Conservation (phyloP, 2,797 vertebrate species). For the Enteromius thamalakanensis region DNA sequence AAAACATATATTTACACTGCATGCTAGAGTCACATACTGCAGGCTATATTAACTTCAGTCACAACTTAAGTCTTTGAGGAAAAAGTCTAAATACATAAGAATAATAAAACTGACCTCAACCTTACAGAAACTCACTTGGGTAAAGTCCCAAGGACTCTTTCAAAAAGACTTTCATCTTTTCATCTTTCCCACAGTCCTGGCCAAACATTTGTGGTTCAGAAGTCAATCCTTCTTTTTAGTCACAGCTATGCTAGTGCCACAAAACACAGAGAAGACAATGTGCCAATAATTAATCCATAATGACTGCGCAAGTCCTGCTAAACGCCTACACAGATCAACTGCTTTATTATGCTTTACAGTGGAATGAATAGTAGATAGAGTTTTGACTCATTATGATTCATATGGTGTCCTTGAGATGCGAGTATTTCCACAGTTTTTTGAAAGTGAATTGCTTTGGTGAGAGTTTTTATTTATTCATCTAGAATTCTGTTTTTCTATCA, state of each 20-base stretch:
- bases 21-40: background rate
- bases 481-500: conserved; percentile 10
- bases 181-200: background rate
- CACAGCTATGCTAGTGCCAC: background rate
- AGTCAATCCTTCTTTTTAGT: conserved; percentile 8
- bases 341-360: background rate
- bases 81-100: background rate
- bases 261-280: conserved; percentile 24
- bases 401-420: conserved; percentile 16
- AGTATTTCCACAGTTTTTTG: background rate
- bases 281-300: conserved; percentile 28
- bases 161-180: conserved; percentile 1
- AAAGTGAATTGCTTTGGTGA: conserved; percentile 12
- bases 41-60: background rate
- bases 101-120: conserved; percentile 11
- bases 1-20: too few relatives aligned
- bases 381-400: conserved; percentile 25
- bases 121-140: background rate
- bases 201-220: background rate
- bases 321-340: conserved; percentile 12
- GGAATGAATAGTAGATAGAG: conserved; percentile 20
- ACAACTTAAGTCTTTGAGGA: conserved; percentile 7
- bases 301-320: background rate
- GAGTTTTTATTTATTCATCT: conserved; percentile 19
- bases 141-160: background rate